Conservation (phyloP, 1,140 invertebrate genomes). For the Ectropis grisescens region DNA sequence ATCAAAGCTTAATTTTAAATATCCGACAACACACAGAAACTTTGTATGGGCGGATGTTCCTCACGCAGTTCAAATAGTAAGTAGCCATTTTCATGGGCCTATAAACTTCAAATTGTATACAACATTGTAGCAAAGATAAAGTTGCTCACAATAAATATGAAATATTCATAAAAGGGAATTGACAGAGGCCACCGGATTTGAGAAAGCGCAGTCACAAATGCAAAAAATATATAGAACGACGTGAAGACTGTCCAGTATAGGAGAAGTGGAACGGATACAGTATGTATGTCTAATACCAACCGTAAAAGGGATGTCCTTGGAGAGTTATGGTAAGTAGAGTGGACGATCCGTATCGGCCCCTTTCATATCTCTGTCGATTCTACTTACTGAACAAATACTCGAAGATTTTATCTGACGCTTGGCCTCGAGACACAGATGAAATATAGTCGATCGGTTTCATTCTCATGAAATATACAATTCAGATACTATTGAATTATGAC, state of each 20-base stretch:
- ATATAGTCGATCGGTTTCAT: constrained; percentile 28
- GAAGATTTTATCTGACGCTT: constrained; percentile 33
- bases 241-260: no score
- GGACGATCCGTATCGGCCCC: constrained; percentile 19
- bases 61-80: no score
- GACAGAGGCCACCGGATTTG: constrained; percentile 19
- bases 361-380: constrained; percentile 31
- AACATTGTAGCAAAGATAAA: constrained; percentile 39
- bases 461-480: constrained; percentile 38
- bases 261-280: no score
- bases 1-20: no score
- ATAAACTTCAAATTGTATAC: constrained; percentile 41
- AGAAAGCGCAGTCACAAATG: constrained; percentile 5
- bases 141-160: constrained; percentile 48
- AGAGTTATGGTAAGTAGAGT: neutral
- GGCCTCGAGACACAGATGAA: constrained; percentile 40
- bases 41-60: no score
- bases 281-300: neutral
- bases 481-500: no score
- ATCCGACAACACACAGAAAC: no score
- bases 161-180: constrained; percentile 45
- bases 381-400: constrained; percentile 34
- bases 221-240: constrained; percentile 15
- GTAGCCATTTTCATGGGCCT: constrained; percentile 18
- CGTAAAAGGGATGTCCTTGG: constrained; percentile 16